These are phyloP conservation scores for Drosophila paranaensis DNA, from an alignment of 2,888 invertebrate genomes.

Conservation along the genomic window DNA sequence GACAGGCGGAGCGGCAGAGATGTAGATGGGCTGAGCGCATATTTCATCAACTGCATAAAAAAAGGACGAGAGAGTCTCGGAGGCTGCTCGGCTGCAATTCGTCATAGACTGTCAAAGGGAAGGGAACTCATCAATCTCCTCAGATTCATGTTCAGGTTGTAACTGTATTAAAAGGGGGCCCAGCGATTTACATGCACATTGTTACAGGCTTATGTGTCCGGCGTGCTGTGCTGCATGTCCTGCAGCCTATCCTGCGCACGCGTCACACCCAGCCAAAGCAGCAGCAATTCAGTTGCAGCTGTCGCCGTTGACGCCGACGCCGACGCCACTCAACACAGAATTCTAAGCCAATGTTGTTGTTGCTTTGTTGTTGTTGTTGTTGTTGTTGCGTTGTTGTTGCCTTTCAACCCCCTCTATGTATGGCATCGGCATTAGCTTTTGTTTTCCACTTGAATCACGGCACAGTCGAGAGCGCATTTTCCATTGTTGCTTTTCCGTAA, in stretches of 20 bases:
- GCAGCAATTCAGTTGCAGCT: constrained; percentile 49
- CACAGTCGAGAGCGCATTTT: constrained; percentile 52
- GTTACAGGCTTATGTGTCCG: constrained; percentile 20
- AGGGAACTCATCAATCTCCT: constrained; percentile 59
- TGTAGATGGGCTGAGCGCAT: not conserved
- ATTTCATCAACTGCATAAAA: constrained; percentile 33
- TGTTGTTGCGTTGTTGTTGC: constrained; percentile 18
- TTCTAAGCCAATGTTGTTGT: constrained; percentile 8
- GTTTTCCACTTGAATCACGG: constrained; percentile 67
- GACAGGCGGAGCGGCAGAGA: constrained; percentile 34
- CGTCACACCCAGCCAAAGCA: constrained; percentile 41
- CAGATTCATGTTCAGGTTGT: constrained; percentile 42
- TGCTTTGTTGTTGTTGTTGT: not conserved
- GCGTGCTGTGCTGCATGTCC: constrained; percentile 6
- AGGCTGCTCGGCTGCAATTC: constrained; percentile 48
- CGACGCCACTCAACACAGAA: constrained; percentile 35
- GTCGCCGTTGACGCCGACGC: constrained; percentile 40
- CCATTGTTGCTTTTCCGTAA: constrained; percentile 59
- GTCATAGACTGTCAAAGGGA: constrained; percentile 60
- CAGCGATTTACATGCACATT: constrained; percentile 29
- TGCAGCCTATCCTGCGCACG: constrained; percentile 39
- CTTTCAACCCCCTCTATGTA: constrained; percentile 56
- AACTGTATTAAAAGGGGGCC: constrained; percentile 55
- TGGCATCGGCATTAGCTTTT: constrained; percentile 62
- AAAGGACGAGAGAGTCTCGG: constrained; percentile 12